These are phyloP conservation scores for Brienomyrus longianalis DNA, from an alignment of 2,113 vertebrate species.

Conservation along the genomic window DNA sequence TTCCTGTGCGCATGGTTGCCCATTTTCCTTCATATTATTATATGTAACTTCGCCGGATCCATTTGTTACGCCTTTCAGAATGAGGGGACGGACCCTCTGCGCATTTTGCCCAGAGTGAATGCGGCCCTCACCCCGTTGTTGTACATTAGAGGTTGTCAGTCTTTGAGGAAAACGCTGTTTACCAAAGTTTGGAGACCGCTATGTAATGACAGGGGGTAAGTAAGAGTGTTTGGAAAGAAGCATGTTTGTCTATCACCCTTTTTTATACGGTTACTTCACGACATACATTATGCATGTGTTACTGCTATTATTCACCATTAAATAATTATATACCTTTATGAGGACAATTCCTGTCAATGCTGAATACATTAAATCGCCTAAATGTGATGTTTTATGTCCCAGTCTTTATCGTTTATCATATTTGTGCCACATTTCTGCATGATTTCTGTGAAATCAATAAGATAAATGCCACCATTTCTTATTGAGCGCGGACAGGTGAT, in stretches of 20 bases:
- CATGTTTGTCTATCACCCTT: background rate
- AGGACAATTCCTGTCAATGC: background rate
- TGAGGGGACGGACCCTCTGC: conserved; percentile 57
- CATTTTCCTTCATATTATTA: conserved; percentile 46
- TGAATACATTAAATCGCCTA: background rate
- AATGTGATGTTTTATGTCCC: background rate
- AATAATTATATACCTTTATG: background rate
- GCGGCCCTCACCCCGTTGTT: conserved; percentile 56
- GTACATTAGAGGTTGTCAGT: conserved; percentile 57
- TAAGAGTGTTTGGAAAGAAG: background rate
- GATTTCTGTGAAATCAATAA: background rate
- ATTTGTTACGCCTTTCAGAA: conserved; percentile 51
- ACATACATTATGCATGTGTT: background rate
- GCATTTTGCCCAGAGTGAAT: conserved; percentile 58
- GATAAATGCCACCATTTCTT: background rate
- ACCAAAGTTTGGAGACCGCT: conserved; percentile 47
- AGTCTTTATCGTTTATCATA: background rate
- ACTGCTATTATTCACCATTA: background rate
- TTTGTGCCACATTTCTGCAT: background rate
- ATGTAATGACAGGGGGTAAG: conserved; percentile 34
- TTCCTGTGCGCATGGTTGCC: conserved; percentile 60
- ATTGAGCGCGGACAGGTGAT: background rate
- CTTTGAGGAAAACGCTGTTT: conserved; percentile 46
- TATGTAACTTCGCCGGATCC: conserved; percentile 43
- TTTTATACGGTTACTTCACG: background rate